These are phyloP conservation scores for Arctopsyche grandis DNA, from an alignment of 1,140 invertebrate genomes.

Conservation along the genomic window DNA sequence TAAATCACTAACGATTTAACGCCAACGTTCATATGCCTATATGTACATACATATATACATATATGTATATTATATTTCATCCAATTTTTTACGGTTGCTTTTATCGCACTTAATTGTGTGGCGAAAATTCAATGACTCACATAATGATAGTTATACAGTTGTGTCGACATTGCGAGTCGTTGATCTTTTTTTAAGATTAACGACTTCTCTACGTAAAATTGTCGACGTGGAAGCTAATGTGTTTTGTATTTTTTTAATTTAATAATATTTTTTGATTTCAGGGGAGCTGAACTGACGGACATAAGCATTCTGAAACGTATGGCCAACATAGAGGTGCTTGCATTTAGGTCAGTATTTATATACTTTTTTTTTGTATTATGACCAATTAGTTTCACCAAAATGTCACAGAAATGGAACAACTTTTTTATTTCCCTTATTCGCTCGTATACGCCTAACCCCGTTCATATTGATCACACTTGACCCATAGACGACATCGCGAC, in stretches of 20 bases:
- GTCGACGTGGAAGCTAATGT: not conserved
- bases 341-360: slow-evolving; percentile 72
- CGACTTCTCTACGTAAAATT: not conserved
- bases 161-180: slow-evolving; percentile 15
- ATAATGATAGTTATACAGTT: slow-evolving; percentile 12
- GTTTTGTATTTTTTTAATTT: not conserved
- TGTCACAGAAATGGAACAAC: not conserved
- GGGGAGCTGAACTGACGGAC: slow-evolving; percentile 84
- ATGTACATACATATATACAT: not conserved
- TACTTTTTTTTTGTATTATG: not conserved
- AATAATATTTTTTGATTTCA: slow-evolving; percentile 63
- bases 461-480: slow-evolving; percentile 29
- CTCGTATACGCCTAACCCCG: not conserved
- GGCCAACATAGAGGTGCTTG: slow-evolving; percentile 82
- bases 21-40: not conserved
- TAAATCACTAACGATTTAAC: no score
- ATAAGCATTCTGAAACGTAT: slow-evolving; percentile 79
- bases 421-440: not conserved
- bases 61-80: not conserved
- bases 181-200: slow-evolving; percentile 11
- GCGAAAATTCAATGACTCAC: slow-evolving; percentile 13
- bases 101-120: not conserved
- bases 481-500: not conserved
- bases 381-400: not conserved
- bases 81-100: not conserved